Base-by-base conservation (phyloP, 2,113 vertebrate species). In the Melospiza georgiana region DNA sequence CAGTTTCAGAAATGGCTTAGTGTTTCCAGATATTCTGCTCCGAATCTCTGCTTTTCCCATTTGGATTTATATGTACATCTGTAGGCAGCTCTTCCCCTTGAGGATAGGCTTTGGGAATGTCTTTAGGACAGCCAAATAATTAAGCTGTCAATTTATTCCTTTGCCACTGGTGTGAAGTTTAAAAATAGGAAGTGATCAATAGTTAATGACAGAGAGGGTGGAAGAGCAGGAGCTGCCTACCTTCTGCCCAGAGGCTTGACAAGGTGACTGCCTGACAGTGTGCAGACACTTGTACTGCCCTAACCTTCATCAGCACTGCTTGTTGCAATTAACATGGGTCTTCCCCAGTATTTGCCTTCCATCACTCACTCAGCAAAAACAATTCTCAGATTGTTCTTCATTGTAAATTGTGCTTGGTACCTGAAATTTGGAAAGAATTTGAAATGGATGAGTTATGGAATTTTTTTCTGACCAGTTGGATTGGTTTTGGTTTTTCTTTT, bases 151-250 rank as follows among this genome's bases (percentile, higher is more conserved):
- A 49, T 94, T 84, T 91, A 90, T 87, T 85, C 65, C n/a, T 82
- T 79, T 81, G 35, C 77, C 25, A 46, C 57, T 82, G 59, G 55
- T 39, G 31, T 54, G 72, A 71, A 90, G 82, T 49, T 92, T 89
- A 94, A 92, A 96, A 95, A 89, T 71, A 83, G 83, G 88, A 94
- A 87, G 73, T 59, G 89, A 96, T 95, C 74, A 49, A 90, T 91
- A 90, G 79, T 27, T 95, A 84, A 69, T n/a, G 75, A 89, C 66
- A 82, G 87, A 90, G 73, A 1, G 28, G 22, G 43, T 35, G 63
- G 84, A 93, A 43, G 51, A 65, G 66, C 54, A 91, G 69, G 39
- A 43, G 20, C 66, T 55, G 62, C 55, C 78, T 68, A 30, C 41
- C 59, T 61, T 87, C 76, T 85, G 59, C 58, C 63, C 84, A 80